These are phyloP conservation scores for Neuroscelio doddi DNA, from an alignment of 2,888 invertebrate genomes.

Conservation along the genomic window DNA sequence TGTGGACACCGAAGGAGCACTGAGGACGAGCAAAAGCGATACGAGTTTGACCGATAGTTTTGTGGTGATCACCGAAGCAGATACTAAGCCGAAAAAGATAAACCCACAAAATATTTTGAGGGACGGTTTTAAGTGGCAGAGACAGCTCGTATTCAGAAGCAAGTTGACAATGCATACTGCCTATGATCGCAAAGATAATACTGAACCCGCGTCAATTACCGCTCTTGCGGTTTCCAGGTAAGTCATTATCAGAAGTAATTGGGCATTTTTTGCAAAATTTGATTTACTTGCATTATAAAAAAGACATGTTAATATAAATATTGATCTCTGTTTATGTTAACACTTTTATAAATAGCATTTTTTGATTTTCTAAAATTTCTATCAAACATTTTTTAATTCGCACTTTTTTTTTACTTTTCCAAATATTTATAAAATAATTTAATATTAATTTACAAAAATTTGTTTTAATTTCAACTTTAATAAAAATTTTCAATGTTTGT, in stretches of 20 bases:
- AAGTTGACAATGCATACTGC: slow-evolving; percentile 99
- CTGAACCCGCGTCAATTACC: slow-evolving; percentile 96
- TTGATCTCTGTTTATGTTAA: too few species aligned
- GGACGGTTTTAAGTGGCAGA: slow-evolving; percentile 88
- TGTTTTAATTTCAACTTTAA: too few species aligned
- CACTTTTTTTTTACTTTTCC: too few species aligned
- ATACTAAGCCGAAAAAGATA: slow-evolving; percentile 69
- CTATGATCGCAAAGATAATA: slow-evolving; percentile 96
- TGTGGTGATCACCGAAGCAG: slow-evolving; percentile 82
- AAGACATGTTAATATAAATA: too few species aligned
- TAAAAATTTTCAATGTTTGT: not conserved
- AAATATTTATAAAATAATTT: too few species aligned
- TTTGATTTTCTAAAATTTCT: too few species aligned
- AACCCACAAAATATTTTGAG: slow-evolving; percentile 72
- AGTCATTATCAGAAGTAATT: slow-evolving; percentile 12
- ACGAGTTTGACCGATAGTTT: slow-evolving; percentile 93
- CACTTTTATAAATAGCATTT: too few species aligned
- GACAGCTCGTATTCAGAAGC: slow-evolving; percentile 92
- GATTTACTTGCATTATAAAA: too few species aligned
- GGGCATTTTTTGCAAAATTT: too few species aligned
- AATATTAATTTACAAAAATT: too few species aligned
- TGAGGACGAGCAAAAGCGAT: slow-evolving; percentile 91
- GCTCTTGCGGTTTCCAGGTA: slow-evolving; percentile 92
- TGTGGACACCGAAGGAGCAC: slow-evolving; percentile 72
- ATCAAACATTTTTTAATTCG: too few species aligned